Evolutionary conservation across 30 jellyfish, hydroid and myxozoan species (phyloP).

Genomic region (Hydractinia echinata): DNA sequence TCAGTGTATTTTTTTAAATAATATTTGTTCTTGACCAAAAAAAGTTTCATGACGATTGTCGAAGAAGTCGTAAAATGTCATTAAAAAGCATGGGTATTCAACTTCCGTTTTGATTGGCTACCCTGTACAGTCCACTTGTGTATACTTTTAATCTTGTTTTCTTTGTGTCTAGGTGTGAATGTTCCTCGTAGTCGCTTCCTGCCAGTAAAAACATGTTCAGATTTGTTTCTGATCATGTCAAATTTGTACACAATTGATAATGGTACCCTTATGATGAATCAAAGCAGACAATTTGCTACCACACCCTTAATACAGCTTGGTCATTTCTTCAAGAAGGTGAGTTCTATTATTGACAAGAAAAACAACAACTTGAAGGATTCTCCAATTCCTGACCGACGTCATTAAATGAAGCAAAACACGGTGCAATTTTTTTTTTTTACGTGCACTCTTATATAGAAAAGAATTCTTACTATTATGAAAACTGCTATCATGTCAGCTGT

Average conservation of each 20-base stretch:
- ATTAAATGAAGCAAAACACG: too few species aligned
- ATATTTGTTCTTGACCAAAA: too few species aligned
- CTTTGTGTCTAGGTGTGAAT: slow-evolving; percentile 62
- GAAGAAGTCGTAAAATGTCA: too few species aligned
- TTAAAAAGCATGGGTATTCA: too few species aligned
- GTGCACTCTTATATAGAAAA: too few species aligned
- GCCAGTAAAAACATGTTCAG: slow-evolving; percentile 95
- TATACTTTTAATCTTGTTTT: not conserved
- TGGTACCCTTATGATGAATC: slow-evolving; percentile 85
- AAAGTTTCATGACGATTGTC: too few species aligned
- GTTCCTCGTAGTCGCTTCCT: slow-evolving; percentile 98
- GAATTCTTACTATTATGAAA: too few species aligned
- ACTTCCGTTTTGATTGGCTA: not conserved
- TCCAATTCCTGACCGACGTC: too few species aligned
- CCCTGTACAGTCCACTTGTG: not conserved
- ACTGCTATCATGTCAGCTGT: too few species aligned
- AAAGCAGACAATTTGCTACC: slow-evolving; percentile 59
- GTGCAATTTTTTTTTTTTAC: too few species aligned
- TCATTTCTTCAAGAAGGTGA: slow-evolving; percentile 65
- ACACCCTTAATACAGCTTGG: slow-evolving; percentile 96
- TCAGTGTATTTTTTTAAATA: too few species aligned
- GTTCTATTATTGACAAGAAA: not conserved
- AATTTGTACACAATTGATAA: slow-evolving; percentile 74
- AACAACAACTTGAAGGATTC: too few species aligned
- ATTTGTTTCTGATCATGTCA: slow-evolving; percentile 77